Base-by-base conservation (phyloP, 2,888 invertebrate genomes). In the Incurvaria masculella region DNA sequence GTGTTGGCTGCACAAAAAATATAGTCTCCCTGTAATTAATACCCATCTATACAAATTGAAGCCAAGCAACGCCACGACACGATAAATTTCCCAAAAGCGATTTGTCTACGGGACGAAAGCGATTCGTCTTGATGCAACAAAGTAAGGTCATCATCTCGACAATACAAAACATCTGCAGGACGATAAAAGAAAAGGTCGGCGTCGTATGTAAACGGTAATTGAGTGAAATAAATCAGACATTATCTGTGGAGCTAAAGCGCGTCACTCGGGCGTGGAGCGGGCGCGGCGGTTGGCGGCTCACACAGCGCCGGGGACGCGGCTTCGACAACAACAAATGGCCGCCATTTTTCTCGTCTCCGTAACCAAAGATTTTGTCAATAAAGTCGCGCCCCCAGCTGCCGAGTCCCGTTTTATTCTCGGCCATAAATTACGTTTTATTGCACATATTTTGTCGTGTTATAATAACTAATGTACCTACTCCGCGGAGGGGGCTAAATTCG, bases 361-460 rank as follows among this genome's bases (percentile, higher is more conserved):
- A 64, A 63, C 67, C 64, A 67, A 74, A 73, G 72, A 73, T 72
- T 75, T 74, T 78, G 76, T 76, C 76, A 76, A 75, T 76, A 75
- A 73, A 73, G 67, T 66, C 64, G 62, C 56, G 63, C 49, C 49
- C 41, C 45, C 48, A 21, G 42, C 39, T 42, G 26, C 38, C 45
- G 44, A 39, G 40, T 73, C 74, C 76, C 76, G 76, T 78, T 79
- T 79, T 79, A 79, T 79, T 78, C 54, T 78, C 69, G 59, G 63
- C 70, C 64, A 79, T 79, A 79, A 79, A 79, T 79, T 69, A 74
- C 69, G 57, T 79, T 79, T 79, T 79, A 79, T 79, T 79, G 73
- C 79, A 78, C 76, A 79, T 79, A 79, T 79, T 79, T 79, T 79
- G 79, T 78, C 75, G 79, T 76, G 79, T 75, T 79, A 79, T 78